Evolutionary conservation across 2,113 vertebrate species (phyloP), one percentile per base, ranked within the genome.

Genomic region (Serilophus lunatus): DNA sequence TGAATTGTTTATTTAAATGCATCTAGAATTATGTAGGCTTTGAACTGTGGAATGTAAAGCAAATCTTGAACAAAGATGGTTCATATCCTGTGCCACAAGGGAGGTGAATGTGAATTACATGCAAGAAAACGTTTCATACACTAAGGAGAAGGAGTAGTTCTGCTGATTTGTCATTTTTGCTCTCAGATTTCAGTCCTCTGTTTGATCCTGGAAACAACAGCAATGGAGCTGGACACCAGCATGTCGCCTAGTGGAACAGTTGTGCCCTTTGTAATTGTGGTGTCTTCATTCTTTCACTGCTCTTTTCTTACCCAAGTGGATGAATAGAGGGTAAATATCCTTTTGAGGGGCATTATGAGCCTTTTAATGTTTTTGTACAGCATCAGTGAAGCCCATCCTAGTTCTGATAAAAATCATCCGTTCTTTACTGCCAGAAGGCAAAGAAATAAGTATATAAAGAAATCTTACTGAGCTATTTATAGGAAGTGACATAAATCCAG

Each of bases 401-500:
- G 51, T 84, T 91, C 66, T 82, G 26, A 50, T 82, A 54, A 96
- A 91, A 95, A 72, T 76, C 15, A 19, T 91, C 47, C 91, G 49
- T 74, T 94, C 45, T 84, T 91, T 89, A 77, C 64, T 77, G 53
- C 68, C 56, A 79, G 60, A 86, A 93, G 36, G 36, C 77, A 95
- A 88, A 70, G 42, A 87, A 94, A n/a, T 74, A 92, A 90, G 40
- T 56, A 68, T 60, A 44, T 71, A 28, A 49, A 38, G 36, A 75
- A 60, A 13, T 18, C 70, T 89, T 26, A 42, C 47, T 79, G 75
- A 90, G 44, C 64, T 94, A 63, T 93, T 64, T 85, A 74, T 82
- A 65, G 75, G 28, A 79, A 80, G 33, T 91, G 83, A 86, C 94
- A 94, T 91, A 97, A 94, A 96, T 93, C 60, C 76, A 82, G 54